phyloP scores from a whole-genome alignment of 2,113 vertebrate species.

The Spizaetus ornatus region DNA sequence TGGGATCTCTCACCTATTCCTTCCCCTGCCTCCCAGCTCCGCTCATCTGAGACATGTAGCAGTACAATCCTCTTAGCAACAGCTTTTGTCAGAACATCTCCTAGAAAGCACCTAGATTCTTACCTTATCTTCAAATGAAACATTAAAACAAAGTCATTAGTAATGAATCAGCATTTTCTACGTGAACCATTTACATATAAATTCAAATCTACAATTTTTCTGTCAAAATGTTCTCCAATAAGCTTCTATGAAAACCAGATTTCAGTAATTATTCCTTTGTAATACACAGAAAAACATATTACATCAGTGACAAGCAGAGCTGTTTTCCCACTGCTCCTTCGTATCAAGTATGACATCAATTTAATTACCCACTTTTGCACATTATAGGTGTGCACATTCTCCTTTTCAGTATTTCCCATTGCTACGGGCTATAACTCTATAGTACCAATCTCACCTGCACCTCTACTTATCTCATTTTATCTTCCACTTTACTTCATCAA shows the following conservation, averaged over 20 bases:
- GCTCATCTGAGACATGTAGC: not conserved
- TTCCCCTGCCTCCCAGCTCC: not conserved
- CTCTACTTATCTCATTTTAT: not conserved
- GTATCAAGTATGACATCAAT: not conserved
- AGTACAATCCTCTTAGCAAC: not conserved
- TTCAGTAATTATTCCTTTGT: not conserved
- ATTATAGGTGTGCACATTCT: not conserved
- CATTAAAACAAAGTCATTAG: not conserved
- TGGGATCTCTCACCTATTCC: not conserved
- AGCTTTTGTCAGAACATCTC: not conserved
- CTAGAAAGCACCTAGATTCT: not conserved
- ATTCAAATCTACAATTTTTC: not conserved
- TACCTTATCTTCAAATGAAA: not conserved
- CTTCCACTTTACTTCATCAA: not conserved
- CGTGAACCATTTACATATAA: not conserved
- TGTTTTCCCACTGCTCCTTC: not conserved
- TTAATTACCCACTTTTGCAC: not conserved
- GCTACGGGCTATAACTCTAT: not conserved
- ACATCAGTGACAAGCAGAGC: not conserved
- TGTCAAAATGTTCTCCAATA: not conserved
- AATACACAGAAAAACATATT: not conserved
- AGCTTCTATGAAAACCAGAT: not conserved
- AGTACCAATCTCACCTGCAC: not conserved
- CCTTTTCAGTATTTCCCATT: not conserved
- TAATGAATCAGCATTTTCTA: not conserved